Conservation (phyloP, 2,113 vertebrate species). For the Myrmecobius fasciatus region DNA sequence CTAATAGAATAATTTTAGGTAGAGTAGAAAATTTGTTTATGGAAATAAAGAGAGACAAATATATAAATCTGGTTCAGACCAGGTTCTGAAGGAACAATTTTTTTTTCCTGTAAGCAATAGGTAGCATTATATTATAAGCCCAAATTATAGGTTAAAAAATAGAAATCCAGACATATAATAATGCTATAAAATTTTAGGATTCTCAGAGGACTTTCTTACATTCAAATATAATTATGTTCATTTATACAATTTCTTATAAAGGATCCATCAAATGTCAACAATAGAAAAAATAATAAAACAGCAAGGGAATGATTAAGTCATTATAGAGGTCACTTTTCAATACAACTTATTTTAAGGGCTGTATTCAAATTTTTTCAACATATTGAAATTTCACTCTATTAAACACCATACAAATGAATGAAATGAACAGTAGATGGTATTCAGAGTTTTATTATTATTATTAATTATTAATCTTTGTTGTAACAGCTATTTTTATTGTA, state of each 20-base stretch:
- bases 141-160: neutral
- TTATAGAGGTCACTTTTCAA: neutral
- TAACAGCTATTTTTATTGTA: neutral
- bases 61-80: neutral
- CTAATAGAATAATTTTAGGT: neutral
- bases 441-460: neutral
- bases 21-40: neutral
- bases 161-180: neutral
- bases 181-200: slow-evolving; percentile 9
- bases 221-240: slow-evolving; percentile 6
- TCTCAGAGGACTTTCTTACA: neutral
- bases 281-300: slow-evolving; percentile 26
- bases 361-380: neutral
- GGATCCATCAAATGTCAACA: neutral
- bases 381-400: neutral
- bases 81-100: neutral
- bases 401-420: neutral
- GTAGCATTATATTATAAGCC: neutral
- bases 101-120: neutral
- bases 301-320: neutral
- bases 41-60: neutral
- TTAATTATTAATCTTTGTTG: neutral
- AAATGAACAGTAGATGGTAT: neutral
- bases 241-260: neutral
- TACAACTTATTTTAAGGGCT: neutral